Evolutionary conservation across 2,113 vertebrate genomes (phyloP).

Genomic region (Hassar affinis): DNA sequence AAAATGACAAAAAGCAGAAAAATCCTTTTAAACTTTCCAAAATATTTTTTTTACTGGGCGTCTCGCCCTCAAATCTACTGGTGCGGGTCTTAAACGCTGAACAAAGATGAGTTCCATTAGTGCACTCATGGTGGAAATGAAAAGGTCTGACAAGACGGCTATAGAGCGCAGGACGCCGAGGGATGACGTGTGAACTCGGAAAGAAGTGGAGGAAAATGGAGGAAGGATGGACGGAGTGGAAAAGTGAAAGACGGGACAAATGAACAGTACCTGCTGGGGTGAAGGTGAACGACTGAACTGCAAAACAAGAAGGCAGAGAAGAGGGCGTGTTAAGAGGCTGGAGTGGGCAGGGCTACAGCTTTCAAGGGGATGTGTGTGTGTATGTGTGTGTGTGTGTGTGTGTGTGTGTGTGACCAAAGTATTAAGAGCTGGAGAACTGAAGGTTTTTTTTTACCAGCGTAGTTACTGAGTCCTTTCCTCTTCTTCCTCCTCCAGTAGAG

Average conservation of each 20-base stretch:
- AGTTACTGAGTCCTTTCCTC: constrained; percentile 99
- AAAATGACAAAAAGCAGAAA: no score
- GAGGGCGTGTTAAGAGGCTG: constrained; percentile 74
- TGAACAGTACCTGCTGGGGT: constrained; percentile 87
- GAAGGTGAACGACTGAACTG: constrained; percentile 90
- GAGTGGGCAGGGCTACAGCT: constrained; percentile 60
- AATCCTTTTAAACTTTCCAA: no score
- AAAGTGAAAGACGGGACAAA: constrained; percentile 76
- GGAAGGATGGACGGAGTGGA: constrained; percentile 1
- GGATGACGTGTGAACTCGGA: not conserved
- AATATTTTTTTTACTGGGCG: not conserved
- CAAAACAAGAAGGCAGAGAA: constrained; percentile 90
- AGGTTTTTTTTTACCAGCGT: constrained; percentile 80
- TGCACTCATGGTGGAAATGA: not conserved
- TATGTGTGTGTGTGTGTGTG: constrained; percentile 25
- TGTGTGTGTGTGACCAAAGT: constrained; percentile 8
- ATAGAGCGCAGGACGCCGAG: not conserved
- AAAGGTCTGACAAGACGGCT: not conserved
- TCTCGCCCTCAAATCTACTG: not conserved
- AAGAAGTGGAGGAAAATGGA: not conserved
- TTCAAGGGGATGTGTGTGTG: constrained; percentile 43
- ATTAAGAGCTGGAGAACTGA: not conserved
- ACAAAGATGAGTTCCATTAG: not conserved
- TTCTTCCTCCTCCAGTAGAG: constrained; percentile 99
- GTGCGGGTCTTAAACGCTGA: not conserved